phyloP scores from a whole-genome alignment of 2,888 invertebrate species.

The Diplazon laetatorius region DNA sequence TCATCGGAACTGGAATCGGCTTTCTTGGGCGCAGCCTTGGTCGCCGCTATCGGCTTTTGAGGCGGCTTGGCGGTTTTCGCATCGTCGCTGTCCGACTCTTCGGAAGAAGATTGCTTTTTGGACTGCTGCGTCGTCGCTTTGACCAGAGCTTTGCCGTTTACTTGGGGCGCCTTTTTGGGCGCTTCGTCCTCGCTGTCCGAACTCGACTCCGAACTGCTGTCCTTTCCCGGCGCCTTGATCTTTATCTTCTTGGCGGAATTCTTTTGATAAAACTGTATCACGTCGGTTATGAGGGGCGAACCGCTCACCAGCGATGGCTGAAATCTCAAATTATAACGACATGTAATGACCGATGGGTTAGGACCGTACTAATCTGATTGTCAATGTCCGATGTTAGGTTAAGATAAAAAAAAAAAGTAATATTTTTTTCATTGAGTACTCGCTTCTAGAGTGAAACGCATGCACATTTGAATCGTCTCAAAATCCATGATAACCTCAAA shows the following conservation, averaged over 20 bases:
- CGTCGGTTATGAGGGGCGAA: conserved; percentile 86
- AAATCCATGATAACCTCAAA: conserved; percentile 3
- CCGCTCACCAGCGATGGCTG: conserved; percentile 87
- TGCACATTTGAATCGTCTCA: not conserved
- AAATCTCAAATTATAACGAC: conserved; percentile 72
- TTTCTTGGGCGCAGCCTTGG: conserved; percentile 69
- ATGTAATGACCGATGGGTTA: not conserved
- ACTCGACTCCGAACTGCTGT: conserved; percentile 79
- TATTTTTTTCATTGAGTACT: too few species aligned
- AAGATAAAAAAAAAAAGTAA: conserved; percentile 12
- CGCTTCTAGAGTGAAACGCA: too few species aligned
- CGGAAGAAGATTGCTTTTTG: conserved; percentile 72
- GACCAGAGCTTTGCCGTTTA: conserved; percentile 72
- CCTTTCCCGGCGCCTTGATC: conserved; percentile 73
- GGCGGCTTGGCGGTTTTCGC: conserved; percentile 74
- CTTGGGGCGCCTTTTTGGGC: conserved; percentile 69
- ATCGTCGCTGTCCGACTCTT: conserved; percentile 75
- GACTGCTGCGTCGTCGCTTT: conserved; percentile 65
- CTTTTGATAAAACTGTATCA: conserved; percentile 85
- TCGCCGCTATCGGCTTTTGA: conserved; percentile 68
- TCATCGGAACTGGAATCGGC: conserved; percentile 79
- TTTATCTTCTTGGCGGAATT: conserved; percentile 83
- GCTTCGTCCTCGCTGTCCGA: conserved; percentile 77
- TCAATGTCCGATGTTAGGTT: not conserved
- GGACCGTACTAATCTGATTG: too few species aligned